phyloP scores from a whole-genome alignment of 1,140 invertebrate genomes.

The Drosophila murphyi region DNA sequence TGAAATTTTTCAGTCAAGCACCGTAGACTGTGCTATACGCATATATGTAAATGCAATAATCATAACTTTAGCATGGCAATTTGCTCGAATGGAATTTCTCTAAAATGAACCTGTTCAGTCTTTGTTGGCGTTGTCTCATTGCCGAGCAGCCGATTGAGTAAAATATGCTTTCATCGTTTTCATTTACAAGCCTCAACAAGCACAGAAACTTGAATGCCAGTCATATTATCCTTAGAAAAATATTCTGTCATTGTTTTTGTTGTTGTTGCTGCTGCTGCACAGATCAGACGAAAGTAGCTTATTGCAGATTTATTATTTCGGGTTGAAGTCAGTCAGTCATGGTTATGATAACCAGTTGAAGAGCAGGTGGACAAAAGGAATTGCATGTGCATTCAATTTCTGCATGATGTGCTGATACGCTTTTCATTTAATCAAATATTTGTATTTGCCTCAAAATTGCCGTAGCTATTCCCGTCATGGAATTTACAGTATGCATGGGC shows the following conservation, averaged over 20 bases:
- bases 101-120: not conserved
- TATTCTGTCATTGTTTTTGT: not conserved
- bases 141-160: conserved; percentile 1
- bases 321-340: not conserved
- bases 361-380: not conserved
- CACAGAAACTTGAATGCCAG: conserved; percentile 1
- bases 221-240: conserved; percentile 5
- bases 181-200: conserved; percentile 5
- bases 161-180: conserved; percentile 30
- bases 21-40: not conserved
- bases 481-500: too few relatives aligned
- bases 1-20: not conserved
- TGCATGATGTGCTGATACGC: conserved; percentile 42
- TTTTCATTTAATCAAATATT: conserved; percentile 62
- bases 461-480: not conserved
- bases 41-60: conserved; percentile 6
- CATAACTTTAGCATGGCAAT: not conserved
- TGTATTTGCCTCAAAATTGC: conserved; percentile 40
- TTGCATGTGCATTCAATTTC: conserved; percentile 66
- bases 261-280: not conserved
- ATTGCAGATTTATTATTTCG: conserved; percentile 15
- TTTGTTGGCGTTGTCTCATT: not conserved
- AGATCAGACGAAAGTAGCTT: conserved; percentile 20
- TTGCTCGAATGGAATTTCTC: conserved; percentile 10
- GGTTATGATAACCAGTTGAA: not conserved